These are phyloP conservation scores for Myiothlypis coronata DNA, from an alignment of 2,797 vertebrate genomes.

Conservation along the genomic window DNA sequence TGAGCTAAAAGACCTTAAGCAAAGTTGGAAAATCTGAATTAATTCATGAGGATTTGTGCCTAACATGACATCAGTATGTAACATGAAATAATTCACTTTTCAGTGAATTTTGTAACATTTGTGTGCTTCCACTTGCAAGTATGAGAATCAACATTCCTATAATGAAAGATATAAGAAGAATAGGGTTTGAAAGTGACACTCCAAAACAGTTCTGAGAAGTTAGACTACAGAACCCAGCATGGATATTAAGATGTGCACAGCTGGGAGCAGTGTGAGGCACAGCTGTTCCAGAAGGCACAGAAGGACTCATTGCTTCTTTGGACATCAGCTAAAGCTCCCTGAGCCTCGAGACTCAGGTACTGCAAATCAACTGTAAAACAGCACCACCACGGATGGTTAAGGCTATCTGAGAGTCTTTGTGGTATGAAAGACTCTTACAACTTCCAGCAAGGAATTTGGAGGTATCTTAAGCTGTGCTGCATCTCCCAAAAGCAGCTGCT, in stretches of 20 bases:
- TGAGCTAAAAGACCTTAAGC: neutral
- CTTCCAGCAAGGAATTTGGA: neutral
- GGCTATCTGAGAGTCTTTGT: neutral
- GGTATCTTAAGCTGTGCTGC: neutral
- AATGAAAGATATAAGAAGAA: neutral
- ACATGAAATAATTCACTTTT: neutral
- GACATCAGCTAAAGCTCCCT: neutral
- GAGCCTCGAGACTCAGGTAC: neutral
- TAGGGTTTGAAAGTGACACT: neutral
- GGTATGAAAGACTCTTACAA: neutral
- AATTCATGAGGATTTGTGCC: neutral
- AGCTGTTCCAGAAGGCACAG: neutral
- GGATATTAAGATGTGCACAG: neutral
- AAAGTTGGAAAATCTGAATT: neutral
- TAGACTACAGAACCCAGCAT: neutral
- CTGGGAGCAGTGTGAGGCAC: rapidly evolving
- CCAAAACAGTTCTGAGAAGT: neutral
- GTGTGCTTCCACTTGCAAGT: neutral
- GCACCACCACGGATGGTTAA: neutral
- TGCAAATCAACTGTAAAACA: neutral
- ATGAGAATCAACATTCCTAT: neutral
- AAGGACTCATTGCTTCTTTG: neutral
- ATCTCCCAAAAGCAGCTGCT: neutral
- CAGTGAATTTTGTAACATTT: neutral
- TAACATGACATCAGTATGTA: neutral